phyloP scores from a whole-genome alignment of 2,113 vertebrate species.

The Ia io region DNA sequence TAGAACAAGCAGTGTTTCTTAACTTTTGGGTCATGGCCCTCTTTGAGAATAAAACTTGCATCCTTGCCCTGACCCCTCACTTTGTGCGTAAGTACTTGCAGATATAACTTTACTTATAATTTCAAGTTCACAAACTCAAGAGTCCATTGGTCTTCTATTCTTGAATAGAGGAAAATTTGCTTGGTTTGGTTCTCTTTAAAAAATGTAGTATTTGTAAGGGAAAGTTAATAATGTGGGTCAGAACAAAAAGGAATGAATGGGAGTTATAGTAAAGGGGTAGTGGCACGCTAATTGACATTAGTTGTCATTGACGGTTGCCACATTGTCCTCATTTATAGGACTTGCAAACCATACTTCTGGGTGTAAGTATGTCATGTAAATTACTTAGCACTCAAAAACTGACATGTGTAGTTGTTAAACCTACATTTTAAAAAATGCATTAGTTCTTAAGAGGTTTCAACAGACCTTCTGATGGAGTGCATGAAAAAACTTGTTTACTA shows the following conservation, averaged over 20 bases:
- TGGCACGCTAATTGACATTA: not conserved
- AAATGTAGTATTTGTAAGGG: not conserved
- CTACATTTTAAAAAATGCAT: not conserved
- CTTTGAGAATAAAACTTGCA: not conserved
- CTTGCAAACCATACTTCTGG: not conserved
- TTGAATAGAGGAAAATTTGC: conserved; percentile 9
- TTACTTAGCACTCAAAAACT: not conserved
- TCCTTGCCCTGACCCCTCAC: not conserved
- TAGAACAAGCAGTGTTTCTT: not conserved
- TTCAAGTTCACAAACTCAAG: not conserved
- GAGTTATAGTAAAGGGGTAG: not conserved
- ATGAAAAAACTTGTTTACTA: not conserved
- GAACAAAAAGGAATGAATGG: not conserved
- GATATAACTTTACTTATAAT: conserved; percentile 12
- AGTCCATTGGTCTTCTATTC: not conserved
- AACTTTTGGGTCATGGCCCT: not conserved
- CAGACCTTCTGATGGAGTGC: not conserved
- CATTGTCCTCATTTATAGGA: not conserved
- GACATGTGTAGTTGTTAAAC: not conserved
- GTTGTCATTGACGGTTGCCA: not conserved
- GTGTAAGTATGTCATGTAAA: not conserved
- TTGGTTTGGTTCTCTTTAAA: conserved; percentile 27
- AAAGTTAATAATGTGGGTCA: not conserved
- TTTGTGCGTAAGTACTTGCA: conserved; percentile 10
- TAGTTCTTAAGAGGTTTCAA: not conserved